Base-by-base conservation (phyloP, 2,113 vertebrate species). In the Dipodomys merriami region DNA sequence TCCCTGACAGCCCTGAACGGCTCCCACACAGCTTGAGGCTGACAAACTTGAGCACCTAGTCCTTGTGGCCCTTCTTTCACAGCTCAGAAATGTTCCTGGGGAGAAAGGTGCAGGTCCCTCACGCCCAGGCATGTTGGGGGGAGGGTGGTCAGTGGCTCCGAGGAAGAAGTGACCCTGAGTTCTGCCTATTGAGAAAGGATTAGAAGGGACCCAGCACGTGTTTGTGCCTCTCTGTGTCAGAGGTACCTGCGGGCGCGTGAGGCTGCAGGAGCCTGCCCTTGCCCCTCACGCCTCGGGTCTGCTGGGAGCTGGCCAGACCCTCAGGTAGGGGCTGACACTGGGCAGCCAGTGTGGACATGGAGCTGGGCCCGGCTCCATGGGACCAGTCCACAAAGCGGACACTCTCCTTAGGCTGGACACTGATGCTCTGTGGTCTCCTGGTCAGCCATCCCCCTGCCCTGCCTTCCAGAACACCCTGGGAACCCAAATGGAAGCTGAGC, bases 181-280 rank as follows among this genome's bases (percentile, higher is more conserved):
- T 25, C 91, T 81, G 78, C 82, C 62, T 19, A 0, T 0, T 27
- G 33, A 25, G 7, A 2, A 49, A 33, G 30, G 10, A 3, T 1
- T 0, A 11, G 35, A 27, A 2, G 0, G 1, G 29, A 2, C 0
- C 16, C 3, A 7, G 8, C 4, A 5, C 71, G 30, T 65, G 22
- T 65, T 33, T 20, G 57, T 60, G 39, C 39, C 53, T 57, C 13
- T 57, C 53, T 4, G 53, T 13, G 15, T 64, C 23, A 0, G 49
- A 25, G 44, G 35, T 44, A 0, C n/a, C 0, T 12, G 5, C 2
- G 1, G 22, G 20, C 0, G 0, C 9, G 0, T 0, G 19, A 25
- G 64, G 29, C 25, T 46, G 71, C 13, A 2, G 39, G 20, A 53
- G 78, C 57, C 0, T 0, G 10, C 30, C 18, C 6, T 35, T 30